Base-by-base conservation (phyloP, 2,113 vertebrate genomes). In the Heterotilapia buettikoferi region DNA sequence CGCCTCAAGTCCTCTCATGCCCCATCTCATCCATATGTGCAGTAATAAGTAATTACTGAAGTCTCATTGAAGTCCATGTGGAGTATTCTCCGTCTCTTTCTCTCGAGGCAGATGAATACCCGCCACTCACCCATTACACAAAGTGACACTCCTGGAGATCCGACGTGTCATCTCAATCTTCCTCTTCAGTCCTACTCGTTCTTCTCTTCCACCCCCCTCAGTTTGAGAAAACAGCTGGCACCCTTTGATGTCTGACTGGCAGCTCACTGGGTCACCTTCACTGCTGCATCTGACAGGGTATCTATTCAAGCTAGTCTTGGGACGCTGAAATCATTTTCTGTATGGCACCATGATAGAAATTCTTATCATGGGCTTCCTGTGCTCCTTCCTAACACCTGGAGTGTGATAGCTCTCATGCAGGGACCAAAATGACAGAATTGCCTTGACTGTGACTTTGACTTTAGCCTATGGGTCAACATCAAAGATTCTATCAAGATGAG, bases 1-100 rank as follows among this genome's bases (percentile, higher is more conserved):
- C 85, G 68, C 83, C 90, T 93, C 92, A 96, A 98, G 97, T 96
- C 96, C 96, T 93, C 96, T 97, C 96, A 80, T 91, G 92, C 93
- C 88, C 86, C 95, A 95, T 90, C 92, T 97, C 96, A 95, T 96
- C 95, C 97, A 95, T 96, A 95, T 97, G 97, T 97, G 96, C 94
- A 96, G 96, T 98, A 98, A 99, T 99, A 98, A 97, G 96, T 99
- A 99, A 99, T 99, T 99, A 97, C 96, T 95, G 95, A 96, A 97
- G 96, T 97, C 98, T 97, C 96, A 98, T 98, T 98, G 97, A 99
- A 98, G 97, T 98, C 97, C 97, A 96, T 97, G 98, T 97, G 97
- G 90, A 94, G 88, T 86, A 89, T 92, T 93, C 93, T 89, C 36
- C 76, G 56, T 86, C 87, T 78, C 56, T 91, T 79, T 91, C 88